These are phyloP conservation scores for Apodemia hepburni DNA, from an alignment of 2,888 invertebrate species.

Conservation along the genomic window DNA sequence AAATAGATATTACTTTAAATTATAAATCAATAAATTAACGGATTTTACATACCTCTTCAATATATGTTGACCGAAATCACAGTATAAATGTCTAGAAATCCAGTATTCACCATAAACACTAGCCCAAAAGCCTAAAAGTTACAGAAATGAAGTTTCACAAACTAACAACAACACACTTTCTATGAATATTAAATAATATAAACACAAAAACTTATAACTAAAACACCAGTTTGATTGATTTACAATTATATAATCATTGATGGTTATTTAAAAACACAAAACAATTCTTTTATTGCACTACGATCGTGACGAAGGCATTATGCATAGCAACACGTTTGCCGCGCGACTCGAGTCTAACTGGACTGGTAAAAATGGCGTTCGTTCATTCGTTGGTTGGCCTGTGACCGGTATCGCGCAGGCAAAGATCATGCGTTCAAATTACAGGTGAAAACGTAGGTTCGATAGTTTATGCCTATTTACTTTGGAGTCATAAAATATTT, in stretches of 20 bases:
- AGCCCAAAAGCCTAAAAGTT: slow-evolving; percentile 10
- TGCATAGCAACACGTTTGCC: slow-evolving; percentile 39
- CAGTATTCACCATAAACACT: slow-evolving; percentile 9
- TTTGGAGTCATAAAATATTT: slow-evolving; percentile 21
- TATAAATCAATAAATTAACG: too few relatives aligned
- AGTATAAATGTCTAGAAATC: slow-evolving; percentile 7
- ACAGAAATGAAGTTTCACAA: slow-evolving; percentile 11
- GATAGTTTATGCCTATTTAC: background rate
- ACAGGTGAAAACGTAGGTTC: slow-evolving; percentile 36
- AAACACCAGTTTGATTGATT: background rate
- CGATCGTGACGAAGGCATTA: slow-evolving; percentile 30
- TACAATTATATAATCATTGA: slow-evolving; percentile 17
- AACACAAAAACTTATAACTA: background rate
- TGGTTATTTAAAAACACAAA: slow-evolving; percentile 19
- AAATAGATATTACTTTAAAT: too few relatives aligned
- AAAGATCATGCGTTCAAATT: slow-evolving; percentile 52
- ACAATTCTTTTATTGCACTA: slow-evolving; percentile 23
- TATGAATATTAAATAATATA: background rate
- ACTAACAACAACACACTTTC: background rate
- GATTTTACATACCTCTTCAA: background rate
- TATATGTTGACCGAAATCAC: background rate
- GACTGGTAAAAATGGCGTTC: slow-evolving; percentile 64
- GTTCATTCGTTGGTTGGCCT: slow-evolving; percentile 39
- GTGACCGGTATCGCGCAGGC: slow-evolving; percentile 41
- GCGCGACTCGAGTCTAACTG: slow-evolving; percentile 47